phyloP scores from a whole-genome alignment of 2,888 invertebrate species.

The Priocnemis perturbator region DNA sequence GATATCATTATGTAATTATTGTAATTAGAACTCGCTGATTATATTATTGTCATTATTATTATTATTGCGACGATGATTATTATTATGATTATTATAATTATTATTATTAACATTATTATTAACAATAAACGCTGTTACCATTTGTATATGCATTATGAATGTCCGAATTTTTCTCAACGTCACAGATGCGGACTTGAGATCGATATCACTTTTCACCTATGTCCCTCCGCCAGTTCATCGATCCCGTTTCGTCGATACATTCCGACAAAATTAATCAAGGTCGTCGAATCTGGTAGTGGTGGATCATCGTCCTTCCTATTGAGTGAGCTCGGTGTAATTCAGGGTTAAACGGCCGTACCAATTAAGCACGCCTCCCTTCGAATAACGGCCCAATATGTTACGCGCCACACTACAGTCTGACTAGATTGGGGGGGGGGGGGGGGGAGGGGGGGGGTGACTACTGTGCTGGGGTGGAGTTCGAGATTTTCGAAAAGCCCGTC shows the following conservation, averaged over 20 bases:
- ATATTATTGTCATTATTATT: conserved; percentile 68
- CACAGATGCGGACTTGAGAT: too few relatives aligned
- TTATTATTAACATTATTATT: conserved; percentile 65
- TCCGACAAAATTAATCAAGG: conserved; percentile 45
- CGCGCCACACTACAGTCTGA: too few relatives aligned
- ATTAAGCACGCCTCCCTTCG: conserved; percentile 66
- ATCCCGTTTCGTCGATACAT: too few relatives aligned
- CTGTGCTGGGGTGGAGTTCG: too few relatives aligned
- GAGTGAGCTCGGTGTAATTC: conserved; percentile 48
- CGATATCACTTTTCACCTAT: too few relatives aligned
- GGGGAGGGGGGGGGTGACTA: too few relatives aligned
- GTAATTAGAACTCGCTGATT: conserved; percentile 73
- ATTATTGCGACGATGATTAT: conserved; percentile 66
- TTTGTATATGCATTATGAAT: conserved; percentile 61
- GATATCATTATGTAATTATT: conserved; percentile 73
- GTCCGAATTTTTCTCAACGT: background rate
- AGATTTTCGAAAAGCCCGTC: too few relatives aligned
- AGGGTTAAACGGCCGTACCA: conserved; percentile 62
- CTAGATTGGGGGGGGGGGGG: too few relatives aligned
- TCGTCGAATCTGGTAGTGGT: conserved; percentile 48
- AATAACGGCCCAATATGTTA: conserved; percentile 70
- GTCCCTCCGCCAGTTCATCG: too few relatives aligned
- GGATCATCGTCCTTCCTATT: conserved; percentile 35
- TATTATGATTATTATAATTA: conserved; percentile 47
- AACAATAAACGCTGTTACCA: conserved; percentile 75